Evolutionary conservation across 1,140 invertebrate genomes (phyloP).

Genomic region (honey bee (Apis mellifera)): Amel_HAv3.1 CM009931.2:4494001-4494500

Average conservation of each 20-base stretch:
- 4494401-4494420: no score
- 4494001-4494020: no score
- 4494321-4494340: no score
- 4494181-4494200: neutral
- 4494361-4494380: no score
- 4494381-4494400: no score
- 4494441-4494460: slow-evolving; percentile 87
- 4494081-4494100: slow-evolving; percentile 87
- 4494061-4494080: slow-evolving; percentile 92
- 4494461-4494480: slow-evolving; percentile 89
- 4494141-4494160: slow-evolving; percentile 89
- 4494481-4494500: slow-evolving; percentile 89
- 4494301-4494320: no score
- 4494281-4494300: no score
- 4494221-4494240: neutral
- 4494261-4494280: no score
- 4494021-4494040: no score
- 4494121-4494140: slow-evolving; percentile 90
- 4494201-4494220: neutral
- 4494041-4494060: slow-evolving; percentile 71
- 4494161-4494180: slow-evolving; percentile 87
- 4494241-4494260: no score
- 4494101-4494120: slow-evolving; percentile 86
- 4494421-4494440: neutral
- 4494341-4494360: no score